These are phyloP conservation scores for Sturmia bella DNA, from an alignment of 2,888 invertebrate species.

Conservation along the genomic window DNA sequence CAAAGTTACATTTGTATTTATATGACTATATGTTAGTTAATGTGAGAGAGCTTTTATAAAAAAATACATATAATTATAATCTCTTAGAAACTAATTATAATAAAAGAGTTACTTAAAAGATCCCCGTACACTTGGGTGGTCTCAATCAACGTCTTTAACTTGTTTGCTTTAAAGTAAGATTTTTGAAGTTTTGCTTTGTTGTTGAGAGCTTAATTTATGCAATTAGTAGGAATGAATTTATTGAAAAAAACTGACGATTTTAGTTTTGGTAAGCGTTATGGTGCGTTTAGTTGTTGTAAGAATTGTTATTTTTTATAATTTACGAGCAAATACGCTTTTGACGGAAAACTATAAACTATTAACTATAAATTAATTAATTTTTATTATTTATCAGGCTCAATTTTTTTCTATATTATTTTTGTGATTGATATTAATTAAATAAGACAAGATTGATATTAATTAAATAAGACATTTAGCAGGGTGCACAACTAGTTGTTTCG, in stretches of 20 bases:
- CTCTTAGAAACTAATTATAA: conserved; percentile 54
- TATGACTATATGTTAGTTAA: conserved; percentile 4
- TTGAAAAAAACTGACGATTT: background rate
- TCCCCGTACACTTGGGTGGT: conserved; percentile 47
- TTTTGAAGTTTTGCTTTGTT: background rate
- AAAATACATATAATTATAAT: conserved; percentile 49
- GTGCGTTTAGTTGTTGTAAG: conserved; percentile 36
- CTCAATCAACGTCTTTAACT: background rate
- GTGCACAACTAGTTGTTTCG: too few species aligned
- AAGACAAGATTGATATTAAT: too few species aligned
- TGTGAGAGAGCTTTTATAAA: conserved; percentile 27
- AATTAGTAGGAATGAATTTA: conserved; percentile 21
- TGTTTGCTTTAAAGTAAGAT: background rate
- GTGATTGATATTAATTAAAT: too few species aligned
- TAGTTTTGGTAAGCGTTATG: background rate
- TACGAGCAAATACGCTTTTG: too few species aligned
- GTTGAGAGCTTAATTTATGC: background rate
- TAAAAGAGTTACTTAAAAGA: conserved; percentile 48
- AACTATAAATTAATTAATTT: too few species aligned
- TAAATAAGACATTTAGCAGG: too few species aligned
- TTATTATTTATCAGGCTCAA: too few species aligned
- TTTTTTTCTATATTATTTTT: too few species aligned
- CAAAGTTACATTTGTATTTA: background rate
- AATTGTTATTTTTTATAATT: background rate
- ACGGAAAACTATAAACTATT: too few species aligned